These are phyloP conservation scores for Leptobrachium ailaonicum DNA, from an alignment of 2,113 vertebrate species.

Conservation along the genomic window DNA sequence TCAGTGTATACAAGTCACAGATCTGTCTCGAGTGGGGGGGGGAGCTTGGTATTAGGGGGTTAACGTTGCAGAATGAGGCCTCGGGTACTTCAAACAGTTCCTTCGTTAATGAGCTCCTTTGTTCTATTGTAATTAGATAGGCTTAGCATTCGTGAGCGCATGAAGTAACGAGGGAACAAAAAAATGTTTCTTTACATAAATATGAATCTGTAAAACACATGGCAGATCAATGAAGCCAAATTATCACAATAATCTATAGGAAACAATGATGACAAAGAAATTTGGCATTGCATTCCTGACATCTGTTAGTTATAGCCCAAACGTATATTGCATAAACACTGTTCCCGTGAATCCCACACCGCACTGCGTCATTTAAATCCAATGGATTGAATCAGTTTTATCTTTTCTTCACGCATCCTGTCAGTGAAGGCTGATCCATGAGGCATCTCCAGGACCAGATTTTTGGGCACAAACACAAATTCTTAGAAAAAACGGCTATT, in stretches of 20 bases:
- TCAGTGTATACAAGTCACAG: neutral
- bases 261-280: neutral
- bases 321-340: neutral
- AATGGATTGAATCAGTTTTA: no score
- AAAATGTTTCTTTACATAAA: constrained; percentile 1
- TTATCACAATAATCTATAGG: neutral
- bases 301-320: neutral
- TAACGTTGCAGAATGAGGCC: constrained; percentile 21
- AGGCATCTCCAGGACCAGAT: no score
- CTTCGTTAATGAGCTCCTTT: constrained; percentile 36
- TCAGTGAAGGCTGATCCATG: no score
- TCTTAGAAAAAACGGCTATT: no score
- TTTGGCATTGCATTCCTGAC: neutral
- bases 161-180: neutral
- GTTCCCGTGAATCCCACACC: no score
- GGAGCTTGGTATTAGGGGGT: neutral
- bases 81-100: constrained; percentile 19
- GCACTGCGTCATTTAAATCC: no score
- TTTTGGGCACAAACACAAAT: no score
- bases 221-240: neutral
- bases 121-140: constrained; percentile 48
- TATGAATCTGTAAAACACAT: constrained; percentile 2
- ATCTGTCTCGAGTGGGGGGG: constrained; percentile 30
- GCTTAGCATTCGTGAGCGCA: neutral
- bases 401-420: no score